These are phyloP conservation scores for Peromyscus leucopus DNA, from an alignment of 2,113 vertebrate genomes.

Conservation along the genomic window DNA sequence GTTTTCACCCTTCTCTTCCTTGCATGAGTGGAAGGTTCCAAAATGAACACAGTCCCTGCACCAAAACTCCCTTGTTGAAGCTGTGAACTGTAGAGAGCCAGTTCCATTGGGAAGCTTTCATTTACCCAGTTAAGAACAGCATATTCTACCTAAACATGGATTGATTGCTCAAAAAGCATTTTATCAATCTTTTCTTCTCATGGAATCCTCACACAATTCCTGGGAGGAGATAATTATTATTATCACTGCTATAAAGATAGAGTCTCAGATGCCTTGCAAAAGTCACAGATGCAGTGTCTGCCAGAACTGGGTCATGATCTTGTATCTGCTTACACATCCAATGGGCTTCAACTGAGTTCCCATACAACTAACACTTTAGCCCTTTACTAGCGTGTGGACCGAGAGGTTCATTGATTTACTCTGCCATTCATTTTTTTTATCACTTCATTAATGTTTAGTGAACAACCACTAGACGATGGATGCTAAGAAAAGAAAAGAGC, in stretches of 20 bases:
- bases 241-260: background rate
- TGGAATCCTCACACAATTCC: background rate
- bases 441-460: background rate
- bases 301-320: background rate
- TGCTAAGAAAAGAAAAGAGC: background rate
- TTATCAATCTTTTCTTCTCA: background rate
- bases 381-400: background rate
- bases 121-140: background rate
- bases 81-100: background rate
- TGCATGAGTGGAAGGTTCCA: background rate
- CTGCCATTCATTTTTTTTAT: background rate
- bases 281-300: background rate
- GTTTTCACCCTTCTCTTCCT: background rate
- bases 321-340: background rate
- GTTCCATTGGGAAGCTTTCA: background rate
- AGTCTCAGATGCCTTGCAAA: background rate
- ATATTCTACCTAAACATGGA: background rate
- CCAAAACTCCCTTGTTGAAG: background rate
- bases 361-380: background rate
- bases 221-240: background rate
- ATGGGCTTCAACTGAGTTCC: background rate
- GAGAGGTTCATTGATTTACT: background rate
- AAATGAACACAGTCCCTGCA: accelerated
- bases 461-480: background rate
- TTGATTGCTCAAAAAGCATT: background rate